Evolutionary conservation across 1,140 invertebrate genomes (phyloP), one percentile per base, ranked within the genome.

Genomic region (Ditylenchus dipsaci): DNA sequence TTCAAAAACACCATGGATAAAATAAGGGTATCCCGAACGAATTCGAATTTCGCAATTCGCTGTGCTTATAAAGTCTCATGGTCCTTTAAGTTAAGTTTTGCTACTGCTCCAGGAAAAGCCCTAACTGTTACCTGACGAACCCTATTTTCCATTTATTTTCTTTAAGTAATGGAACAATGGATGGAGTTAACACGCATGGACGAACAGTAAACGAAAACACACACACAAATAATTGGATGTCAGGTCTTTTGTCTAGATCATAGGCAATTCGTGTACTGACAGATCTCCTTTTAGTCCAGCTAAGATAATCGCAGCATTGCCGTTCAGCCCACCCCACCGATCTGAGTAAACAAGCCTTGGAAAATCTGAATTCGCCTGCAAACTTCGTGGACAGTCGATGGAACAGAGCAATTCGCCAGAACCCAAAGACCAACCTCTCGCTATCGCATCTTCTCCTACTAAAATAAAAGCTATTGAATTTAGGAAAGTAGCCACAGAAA

Each of bases 391-490:
- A 43, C 26, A 59, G 33, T 53, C 63, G 23, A 23, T 1, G 27
- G 29, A 21, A 26, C 23, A 65, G 27, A 42, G 30, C 23, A 3
- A 29, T 19, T 58, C 13, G 23, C 45, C n/a, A 15, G 68, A 70
- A 19, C 29, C 23, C 43, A 70, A 49, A n/a, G 68, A 70, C 68
- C 68, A 70, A 7, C 68, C 68, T 13, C 68, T 65, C 9, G 60
- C 65, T 23, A 67, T 70, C 15, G 53, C 43, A 7, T 70, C 68
- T 60, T 70, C 68, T 8, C 68, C 68, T 17, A 70, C 68, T 61
- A 27, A 43, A 61, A 26, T 30, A 7, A 5, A 21, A 21, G 8
- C 1, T 21, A 27, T 5, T 61, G 26, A 26, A 61, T 61, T 11
- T 15, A 23, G 23, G 30, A 59, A 30, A 13, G n/a, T n/a, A 38